Percentiles rank a stretch among this genome's conserved stretches.
phyloP scores from a whole-genome alignment of 2,888 invertebrate genomes.

The Drosophila mimica region DNA sequence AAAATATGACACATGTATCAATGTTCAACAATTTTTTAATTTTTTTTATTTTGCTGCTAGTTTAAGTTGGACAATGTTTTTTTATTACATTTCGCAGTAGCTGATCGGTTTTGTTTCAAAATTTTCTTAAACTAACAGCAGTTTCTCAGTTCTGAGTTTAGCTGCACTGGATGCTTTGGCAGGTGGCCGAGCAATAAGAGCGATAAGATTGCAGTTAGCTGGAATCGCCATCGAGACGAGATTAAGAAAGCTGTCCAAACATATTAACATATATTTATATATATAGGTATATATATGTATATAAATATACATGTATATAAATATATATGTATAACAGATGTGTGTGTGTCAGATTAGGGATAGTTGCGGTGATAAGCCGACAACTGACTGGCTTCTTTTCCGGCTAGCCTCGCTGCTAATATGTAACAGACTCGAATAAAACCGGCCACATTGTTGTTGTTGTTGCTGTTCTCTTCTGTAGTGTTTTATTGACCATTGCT shows the following conservation, averaged over 20 bases:
- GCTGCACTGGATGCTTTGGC: slow-evolving; percentile 45
- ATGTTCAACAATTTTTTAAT: neutral
- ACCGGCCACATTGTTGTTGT: slow-evolving; percentile 5
- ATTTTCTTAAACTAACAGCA: neutral
- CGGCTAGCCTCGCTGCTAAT: slow-evolving; percentile 41
- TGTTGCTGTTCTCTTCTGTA: slow-evolving; percentile 17
- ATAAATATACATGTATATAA: slow-evolving; percentile 15
- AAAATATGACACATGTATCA: neutral
- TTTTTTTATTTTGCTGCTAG: neutral
- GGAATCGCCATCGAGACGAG: slow-evolving; percentile 22
- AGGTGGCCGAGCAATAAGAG: slow-evolving; percentile 40
- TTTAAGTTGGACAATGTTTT: neutral
- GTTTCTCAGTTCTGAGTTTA: neutral
- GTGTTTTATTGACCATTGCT: slow-evolving; percentile 11
- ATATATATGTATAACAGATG: slow-evolving; percentile 48
- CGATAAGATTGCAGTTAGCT: slow-evolving; percentile 55
- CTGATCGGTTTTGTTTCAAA: neutral
- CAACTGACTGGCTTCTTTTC: slow-evolving; percentile 34
- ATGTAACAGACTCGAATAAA: slow-evolving; percentile 37
- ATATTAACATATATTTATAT: neutral
- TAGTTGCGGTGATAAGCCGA: slow-evolving; percentile 41
- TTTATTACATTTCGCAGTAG: neutral
- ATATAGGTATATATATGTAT: slow-evolving; percentile 36
- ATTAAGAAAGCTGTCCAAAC: slow-evolving; percentile 15
- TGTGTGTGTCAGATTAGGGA: slow-evolving; percentile 45